A percentile compares a stretch with the other conserved stretches of the same genome.
Evolutionary conservation across 2,888 invertebrate genomes (phyloP).

Genomic region (Isoperla grammatica): DNA sequence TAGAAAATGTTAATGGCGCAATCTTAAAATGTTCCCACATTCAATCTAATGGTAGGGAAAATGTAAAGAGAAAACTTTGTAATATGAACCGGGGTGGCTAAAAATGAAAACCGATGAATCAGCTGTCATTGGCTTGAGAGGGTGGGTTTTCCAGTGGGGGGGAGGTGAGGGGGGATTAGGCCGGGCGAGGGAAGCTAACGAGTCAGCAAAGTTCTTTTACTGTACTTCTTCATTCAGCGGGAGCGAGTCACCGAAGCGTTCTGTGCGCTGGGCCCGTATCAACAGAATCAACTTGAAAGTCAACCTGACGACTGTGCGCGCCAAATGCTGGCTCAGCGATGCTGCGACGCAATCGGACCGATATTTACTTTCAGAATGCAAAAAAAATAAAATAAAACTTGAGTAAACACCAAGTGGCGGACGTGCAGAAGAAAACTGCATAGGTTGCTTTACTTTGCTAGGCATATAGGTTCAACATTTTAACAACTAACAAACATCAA

Average conservation of each 20-base stretch:
- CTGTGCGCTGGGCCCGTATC: conserved; percentile 19
- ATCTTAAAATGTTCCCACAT: background rate
- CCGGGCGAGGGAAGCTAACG: conserved; percentile 19
- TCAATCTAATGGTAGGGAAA: background rate
- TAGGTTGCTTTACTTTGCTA: too few relatives aligned
- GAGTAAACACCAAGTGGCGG: background rate
- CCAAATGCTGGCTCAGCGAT: conserved; percentile 6
- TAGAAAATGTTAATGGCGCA: conserved; percentile 1
- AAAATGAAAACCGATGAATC: conserved; percentile 21
- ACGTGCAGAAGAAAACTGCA: too few relatives aligned
- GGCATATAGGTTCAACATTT: background rate
- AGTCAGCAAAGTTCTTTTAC: conserved; percentile 23
- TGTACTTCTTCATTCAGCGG: conserved; percentile 18
- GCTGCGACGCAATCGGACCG: conserved; percentile 8
- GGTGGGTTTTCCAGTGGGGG: background rate
- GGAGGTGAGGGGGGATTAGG: background rate
- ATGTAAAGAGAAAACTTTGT: conserved; percentile 4
- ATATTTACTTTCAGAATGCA: conserved; percentile 12
- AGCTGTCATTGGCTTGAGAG: conserved; percentile 21
- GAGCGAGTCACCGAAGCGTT: background rate
- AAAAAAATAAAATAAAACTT: background rate
- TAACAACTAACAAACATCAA: conserved; percentile 11
- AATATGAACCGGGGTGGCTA: conserved; percentile 11
- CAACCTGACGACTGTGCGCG: background rate
- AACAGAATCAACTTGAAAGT: conserved; percentile 20